Evolutionary conservation across 2,797 vertebrate species (phyloP).

Genomic region (Enteromius unitaeniatus): DNA sequence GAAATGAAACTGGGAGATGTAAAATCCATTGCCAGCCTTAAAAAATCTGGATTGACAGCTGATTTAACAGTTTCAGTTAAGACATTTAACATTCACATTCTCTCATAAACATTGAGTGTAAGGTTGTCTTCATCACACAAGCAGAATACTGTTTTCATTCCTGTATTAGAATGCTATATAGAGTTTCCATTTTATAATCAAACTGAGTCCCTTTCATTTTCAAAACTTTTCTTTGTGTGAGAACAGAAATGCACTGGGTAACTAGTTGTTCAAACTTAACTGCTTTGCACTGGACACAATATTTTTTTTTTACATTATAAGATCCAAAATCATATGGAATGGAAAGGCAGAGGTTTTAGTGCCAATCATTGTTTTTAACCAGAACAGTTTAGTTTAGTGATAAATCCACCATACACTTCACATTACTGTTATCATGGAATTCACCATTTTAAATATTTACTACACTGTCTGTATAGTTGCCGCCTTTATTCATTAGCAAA

Average conservation of each 20-base stretch:
- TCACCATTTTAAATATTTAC: background rate
- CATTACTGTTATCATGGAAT: background rate
- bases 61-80: constrained; percentile 63
- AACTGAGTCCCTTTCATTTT: background rate
- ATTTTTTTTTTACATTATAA: background rate
- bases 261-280: background rate
- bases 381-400: background rate
- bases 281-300: background rate
- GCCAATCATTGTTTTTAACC: background rate
- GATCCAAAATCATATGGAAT: background rate
- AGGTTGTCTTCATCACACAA: background rate
- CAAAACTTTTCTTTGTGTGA: background rate
- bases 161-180: background rate
- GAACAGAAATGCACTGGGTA: background rate
- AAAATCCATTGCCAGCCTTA: constrained; percentile 72
- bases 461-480: background rate
- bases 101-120: background rate
- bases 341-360: background rate
- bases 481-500: background rate
- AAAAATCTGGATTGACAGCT: constrained; percentile 71
- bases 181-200: background rate
- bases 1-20: constrained; percentile 75
- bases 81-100: constrained; percentile 8
- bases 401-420: background rate
- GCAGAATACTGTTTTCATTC: background rate